Evolutionary conservation across 2,797 vertebrate species (phyloP), one percentile per base, ranked within the genome.

Genomic region (Bovichtus variegatus): DNA sequence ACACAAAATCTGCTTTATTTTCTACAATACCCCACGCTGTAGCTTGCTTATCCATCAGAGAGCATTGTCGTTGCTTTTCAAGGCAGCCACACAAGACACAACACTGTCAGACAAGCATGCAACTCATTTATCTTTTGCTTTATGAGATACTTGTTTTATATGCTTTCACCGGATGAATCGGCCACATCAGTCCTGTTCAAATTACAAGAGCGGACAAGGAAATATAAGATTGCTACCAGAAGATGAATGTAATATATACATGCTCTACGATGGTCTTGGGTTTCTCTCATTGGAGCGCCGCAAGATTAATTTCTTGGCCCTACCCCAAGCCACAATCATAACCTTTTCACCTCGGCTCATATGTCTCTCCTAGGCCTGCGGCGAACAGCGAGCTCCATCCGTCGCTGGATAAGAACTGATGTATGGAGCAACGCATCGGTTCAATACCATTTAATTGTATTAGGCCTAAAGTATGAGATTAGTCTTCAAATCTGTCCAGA

Each of bases 381-480:
- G 87, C 70, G n/a, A 73, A 51, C 69, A 19, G 43, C 21, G 5
- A 49, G 51, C 77, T 64, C 76, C 78, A 82, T 90, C 83, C 40
- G 64, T 90, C 84, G 61, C 51, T 13, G 78, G 46, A 78, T 49
- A 79, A 68, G 76, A 83, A 86, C 77, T 83, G 81, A 93, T 91
- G 88, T 90, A 83, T 89, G 81, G 82, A 83, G 76, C 81, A 34
- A 81, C 70, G 83, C 88, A 84, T 81, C 53, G 70, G 88, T 80
- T 93, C 90, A 91, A 91, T 93, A 89, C 88, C 69, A 69, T 89
- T 92, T 93, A 93, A 93, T 93, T 93, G 89, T 92, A 92, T 93
- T 92, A 92, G 78, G 87, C 81, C 85, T 82, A 89, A 90, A 89
- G 88, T 90, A 91, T 82, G 81, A 91, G 92, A 92, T 94, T 92